Evolutionary conservation across 1,140 invertebrate species (phyloP).

Genomic region (Caerostris extrusa): DNA sequence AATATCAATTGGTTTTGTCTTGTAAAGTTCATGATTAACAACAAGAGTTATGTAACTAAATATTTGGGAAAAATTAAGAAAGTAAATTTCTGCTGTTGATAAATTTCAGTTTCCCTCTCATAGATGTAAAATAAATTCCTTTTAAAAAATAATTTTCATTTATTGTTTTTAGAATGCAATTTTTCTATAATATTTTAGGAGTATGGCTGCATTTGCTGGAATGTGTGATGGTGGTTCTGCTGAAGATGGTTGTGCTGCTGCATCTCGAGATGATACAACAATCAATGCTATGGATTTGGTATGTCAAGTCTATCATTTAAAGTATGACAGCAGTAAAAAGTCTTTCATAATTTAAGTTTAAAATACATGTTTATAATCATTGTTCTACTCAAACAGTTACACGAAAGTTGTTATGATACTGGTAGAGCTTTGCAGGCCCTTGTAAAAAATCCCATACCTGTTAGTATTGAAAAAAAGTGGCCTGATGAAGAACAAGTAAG

Average conservation of each 20-base stretch:
- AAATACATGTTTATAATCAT: too few relatives aligned
- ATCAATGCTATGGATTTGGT: conserved; percentile 97
- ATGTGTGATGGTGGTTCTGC: conserved; percentile 99
- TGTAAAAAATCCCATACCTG: conserved; percentile 97
- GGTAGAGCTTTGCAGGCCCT: conserved; percentile 96
- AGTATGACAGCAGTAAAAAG: not conserved
- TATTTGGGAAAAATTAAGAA: too few relatives aligned
- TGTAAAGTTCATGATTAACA: too few relatives aligned
- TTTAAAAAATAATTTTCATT: not conserved
- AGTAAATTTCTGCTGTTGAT: too few relatives aligned
- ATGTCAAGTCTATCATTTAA: conserved; percentile 70
- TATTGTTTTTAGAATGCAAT: not conserved
- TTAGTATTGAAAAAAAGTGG: conserved; percentile 99
- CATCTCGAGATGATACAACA: conserved; percentile 97
- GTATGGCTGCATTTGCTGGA: conserved; percentile 91
- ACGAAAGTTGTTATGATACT: conserved; percentile 97
- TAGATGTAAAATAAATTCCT: too few relatives aligned
- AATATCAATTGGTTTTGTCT: too few relatives aligned
- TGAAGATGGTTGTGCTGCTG: conserved; percentile 97
- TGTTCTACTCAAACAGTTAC: conserved; percentile 85
- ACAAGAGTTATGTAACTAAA: too few relatives aligned
- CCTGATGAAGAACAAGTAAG: conserved; percentile 95
- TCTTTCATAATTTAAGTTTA: not conserved
- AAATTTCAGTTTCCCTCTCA: too few relatives aligned
- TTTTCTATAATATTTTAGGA: conserved; percentile 79